Base-by-base conservation (phyloP, 2,888 invertebrate species). In the Margaritifera margaritifera region DNA sequence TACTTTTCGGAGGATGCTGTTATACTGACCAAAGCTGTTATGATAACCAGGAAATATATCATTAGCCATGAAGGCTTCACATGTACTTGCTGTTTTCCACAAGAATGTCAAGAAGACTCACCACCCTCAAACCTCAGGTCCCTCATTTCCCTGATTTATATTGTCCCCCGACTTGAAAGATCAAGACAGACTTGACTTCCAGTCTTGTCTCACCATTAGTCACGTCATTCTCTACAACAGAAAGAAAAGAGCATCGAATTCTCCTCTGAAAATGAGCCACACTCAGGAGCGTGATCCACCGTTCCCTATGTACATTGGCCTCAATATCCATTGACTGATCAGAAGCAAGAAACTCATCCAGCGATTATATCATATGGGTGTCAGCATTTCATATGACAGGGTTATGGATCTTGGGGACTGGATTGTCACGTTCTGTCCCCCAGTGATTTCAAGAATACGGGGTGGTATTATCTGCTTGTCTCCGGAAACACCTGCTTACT, bases 371-470 rank as follows among this genome's bases (percentile, higher is more conserved):
- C 0, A 31, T 18, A 19, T 27, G 22, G 50, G 50, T 61, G 6
- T 31, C 62, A 42, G 55, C 4, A 51, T 72, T n/a, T 53, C 54
- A 11, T 72, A 71, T 66, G 66, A 71, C 31, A 59, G 66, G 50
- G 66, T 71, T n/a, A 31, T 72, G 31, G 22, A 71, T 61, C 31
- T 66, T n/a, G 58, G 67, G 6, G 64, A 71, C 24, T 42, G 19
- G 62, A 15, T 70, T 0, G 31, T 53, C 1, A 54, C 52, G 15
- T 24, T 31, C 6, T 8, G 31, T 31, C 31, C 1, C 8, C 8
- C 1, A 8, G 31, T 8, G 0, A 1, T 6, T 31, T 6, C 31
- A 0, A 31, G 31, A 1, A 8, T 66, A 71, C 2, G 66, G 64
- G 25, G 27, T 69, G 31, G 62, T 69, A n/a, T 54, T 4, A 54